A percentile compares a stretch with the other conserved stretches of the same genome.
These are phyloP conservation scores for Oscheius sp. DNA, from an alignment of 2,888 invertebrate genomes.

Conservation along the genomic window DNA sequence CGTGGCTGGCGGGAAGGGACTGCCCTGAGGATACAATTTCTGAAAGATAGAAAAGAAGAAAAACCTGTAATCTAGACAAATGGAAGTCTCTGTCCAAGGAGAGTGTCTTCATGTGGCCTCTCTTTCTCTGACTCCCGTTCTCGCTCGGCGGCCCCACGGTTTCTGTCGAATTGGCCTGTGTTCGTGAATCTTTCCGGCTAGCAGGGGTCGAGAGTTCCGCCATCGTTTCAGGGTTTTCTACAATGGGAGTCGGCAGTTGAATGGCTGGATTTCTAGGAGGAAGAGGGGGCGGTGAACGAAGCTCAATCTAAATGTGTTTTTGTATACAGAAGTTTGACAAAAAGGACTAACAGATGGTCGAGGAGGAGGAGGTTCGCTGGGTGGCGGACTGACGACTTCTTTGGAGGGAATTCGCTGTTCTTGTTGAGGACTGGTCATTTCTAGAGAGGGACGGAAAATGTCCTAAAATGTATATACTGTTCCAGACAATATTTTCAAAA, in stretches of 20 bases:
- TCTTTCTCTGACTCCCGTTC: conserved; percentile 35
- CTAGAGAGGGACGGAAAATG: conserved; percentile 15
- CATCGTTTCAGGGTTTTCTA: conserved; percentile 40
- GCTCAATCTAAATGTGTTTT: conserved; percentile 5
- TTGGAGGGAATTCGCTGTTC: conserved; percentile 18
- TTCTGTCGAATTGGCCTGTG: conserved; percentile 29
- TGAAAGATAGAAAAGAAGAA: not conserved
- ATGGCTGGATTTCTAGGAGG: conserved; percentile 58
- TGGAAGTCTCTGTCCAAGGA: conserved; percentile 70
- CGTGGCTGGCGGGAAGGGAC: conserved; percentile 67
- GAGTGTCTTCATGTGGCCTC: conserved; percentile 69
- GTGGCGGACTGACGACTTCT: conserved; percentile 23
- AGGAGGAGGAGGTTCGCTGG: conserved; percentile 39
- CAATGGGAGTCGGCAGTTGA: conserved; percentile 41
- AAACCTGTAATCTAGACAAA: conserved; percentile 59
- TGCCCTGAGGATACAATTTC: conserved; percentile 43
- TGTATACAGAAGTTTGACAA: not conserved
- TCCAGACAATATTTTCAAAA: too few relatives aligned
- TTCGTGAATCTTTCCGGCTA: conserved; percentile 7
- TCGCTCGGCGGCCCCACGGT: conserved; percentile 13
- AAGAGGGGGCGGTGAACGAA: conserved; percentile 55
- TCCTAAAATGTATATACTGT: not conserved
- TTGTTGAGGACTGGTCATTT: conserved; percentile 4
- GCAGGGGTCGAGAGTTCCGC: not conserved
- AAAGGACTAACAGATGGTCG: conserved; percentile 5